Conservation (phyloP, 2,113 vertebrate species). For the Bos javanicus region DNA sequence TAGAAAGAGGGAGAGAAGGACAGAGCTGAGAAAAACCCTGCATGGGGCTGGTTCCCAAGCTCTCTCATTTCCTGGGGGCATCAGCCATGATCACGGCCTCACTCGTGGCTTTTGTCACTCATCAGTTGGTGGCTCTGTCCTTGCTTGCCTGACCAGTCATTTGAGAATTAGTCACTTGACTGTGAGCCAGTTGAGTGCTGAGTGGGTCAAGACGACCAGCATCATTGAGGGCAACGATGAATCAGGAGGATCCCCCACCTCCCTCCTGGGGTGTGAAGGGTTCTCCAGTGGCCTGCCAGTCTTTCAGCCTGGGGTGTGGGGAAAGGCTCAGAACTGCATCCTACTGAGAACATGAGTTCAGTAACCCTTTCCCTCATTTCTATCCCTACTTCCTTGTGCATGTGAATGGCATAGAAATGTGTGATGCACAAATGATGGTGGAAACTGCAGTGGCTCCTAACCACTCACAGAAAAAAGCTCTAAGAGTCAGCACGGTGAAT, state of each 20-base stretch:
- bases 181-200: not conserved
- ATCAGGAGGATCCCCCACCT: not conserved
- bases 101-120: not conserved
- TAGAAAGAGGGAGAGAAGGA: not conserved
- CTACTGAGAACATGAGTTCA: not conserved
- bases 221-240: not conserved
- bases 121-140: not conserved
- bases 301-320: not conserved
- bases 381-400: not conserved
- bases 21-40: not conserved
- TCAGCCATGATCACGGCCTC: not conserved
- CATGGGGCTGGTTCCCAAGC: not conserved
- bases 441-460: not conserved
- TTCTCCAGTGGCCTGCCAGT: not conserved
- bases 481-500: not conserved
- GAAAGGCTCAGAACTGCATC: not conserved
- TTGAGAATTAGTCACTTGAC: conserved; percentile 42
- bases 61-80: not conserved
- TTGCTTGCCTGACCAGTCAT: conserved; percentile 2
- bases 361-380: not conserved
- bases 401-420: not conserved
- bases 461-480: not conserved
- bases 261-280: not conserved
- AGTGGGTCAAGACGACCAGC: not conserved
- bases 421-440: not conserved